Evolutionary conservation across 1,140 invertebrate species (phyloP), one percentile per base, ranked within the genome.

Genomic region (Drosophila triauraria): DNA sequence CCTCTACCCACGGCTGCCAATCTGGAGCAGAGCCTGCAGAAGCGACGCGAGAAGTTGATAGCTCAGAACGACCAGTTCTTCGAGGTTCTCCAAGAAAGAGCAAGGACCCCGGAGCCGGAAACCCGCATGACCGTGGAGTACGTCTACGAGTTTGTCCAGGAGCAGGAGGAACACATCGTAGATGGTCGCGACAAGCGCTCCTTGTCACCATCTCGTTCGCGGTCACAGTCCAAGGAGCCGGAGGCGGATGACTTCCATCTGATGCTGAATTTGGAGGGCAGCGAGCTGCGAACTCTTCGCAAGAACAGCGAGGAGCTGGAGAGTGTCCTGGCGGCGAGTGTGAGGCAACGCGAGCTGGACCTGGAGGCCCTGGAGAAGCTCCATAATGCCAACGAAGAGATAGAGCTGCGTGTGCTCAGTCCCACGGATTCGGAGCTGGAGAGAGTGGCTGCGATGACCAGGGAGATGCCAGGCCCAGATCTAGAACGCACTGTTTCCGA

Each of bases 11-110:
- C 60, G 3, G 79, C 82, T 0, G 74, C 68, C 12, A 87, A 91
- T 48, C 35, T 91, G 38, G 84, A 82, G 40, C 82, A 81, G 4
- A 86, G 91, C 4, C 5, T 91, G 27, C 77, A 88, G 42, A 46
- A 69, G 4, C 68, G 79, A 0, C 69, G 79, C 2, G 72, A 79
- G 7, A 83, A 83, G 40, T 25, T 91, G 25, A 91, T 92, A 20
- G 86, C 84, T 5, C 86, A 85, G 44, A 92, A 91, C 23, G 91
- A 92, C 54, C 68, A 81, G 27, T 68, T 91, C 25, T 83, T 87
- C 4, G 80, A 90, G 38, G 69, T 69, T 20, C 57, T 91, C 9
- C 69, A 86, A 8, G 58, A 86, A 15, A 61, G 82, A 0, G 80
- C 75, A 0, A 72, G 23, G 6, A 90, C 85, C 0, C 82, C 90